A percentile compares a stretch with the other conserved stretches of the same genome.
Conservation (phyloP, 2,888 invertebrate genomes). For the Dyspetes luteomarginatus region DNA sequence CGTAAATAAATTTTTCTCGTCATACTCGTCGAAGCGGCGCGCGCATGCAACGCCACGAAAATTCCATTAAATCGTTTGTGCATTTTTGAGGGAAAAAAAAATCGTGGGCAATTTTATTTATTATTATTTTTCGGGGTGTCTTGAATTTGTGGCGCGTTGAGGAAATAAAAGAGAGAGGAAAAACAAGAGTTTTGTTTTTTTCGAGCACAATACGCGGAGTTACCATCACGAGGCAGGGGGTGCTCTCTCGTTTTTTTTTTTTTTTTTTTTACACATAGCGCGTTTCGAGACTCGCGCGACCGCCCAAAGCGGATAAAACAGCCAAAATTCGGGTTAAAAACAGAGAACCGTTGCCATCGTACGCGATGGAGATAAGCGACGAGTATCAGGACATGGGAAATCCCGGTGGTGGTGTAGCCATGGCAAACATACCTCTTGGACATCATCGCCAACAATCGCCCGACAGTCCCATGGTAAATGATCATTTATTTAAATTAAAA, state of each 20-base stretch:
- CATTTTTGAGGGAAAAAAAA: neutral
- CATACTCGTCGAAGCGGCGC: neutral
- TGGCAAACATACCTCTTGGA: conserved; percentile 80
- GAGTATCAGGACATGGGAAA: conserved; percentile 81
- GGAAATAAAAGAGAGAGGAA: neutral
- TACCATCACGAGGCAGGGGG: too few species aligned
- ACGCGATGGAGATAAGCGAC: conserved; percentile 89
- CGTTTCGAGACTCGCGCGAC: conserved; percentile 51
- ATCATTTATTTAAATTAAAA: neutral
- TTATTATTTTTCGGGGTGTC: neutral
- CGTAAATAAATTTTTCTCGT: neutral
- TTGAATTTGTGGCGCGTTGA: neutral
- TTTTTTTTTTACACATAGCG: neutral
- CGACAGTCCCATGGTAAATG: conserved; percentile 90
- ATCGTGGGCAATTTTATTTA: too few species aligned
- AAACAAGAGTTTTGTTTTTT: neutral
- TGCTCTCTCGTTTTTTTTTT: too few species aligned
- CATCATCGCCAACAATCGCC: conserved; percentile 86
- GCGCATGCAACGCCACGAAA: neutral
- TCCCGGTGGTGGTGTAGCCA: conserved; percentile 77
- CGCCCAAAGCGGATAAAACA: conserved; percentile 75
- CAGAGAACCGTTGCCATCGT: conserved; percentile 93
- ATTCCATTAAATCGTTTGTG: neutral
- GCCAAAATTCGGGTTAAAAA: conserved; percentile 96
- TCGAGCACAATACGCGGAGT: too few species aligned